Conservation (phyloP, 2,113 vertebrate species). For the Rallus limicola region DNA sequence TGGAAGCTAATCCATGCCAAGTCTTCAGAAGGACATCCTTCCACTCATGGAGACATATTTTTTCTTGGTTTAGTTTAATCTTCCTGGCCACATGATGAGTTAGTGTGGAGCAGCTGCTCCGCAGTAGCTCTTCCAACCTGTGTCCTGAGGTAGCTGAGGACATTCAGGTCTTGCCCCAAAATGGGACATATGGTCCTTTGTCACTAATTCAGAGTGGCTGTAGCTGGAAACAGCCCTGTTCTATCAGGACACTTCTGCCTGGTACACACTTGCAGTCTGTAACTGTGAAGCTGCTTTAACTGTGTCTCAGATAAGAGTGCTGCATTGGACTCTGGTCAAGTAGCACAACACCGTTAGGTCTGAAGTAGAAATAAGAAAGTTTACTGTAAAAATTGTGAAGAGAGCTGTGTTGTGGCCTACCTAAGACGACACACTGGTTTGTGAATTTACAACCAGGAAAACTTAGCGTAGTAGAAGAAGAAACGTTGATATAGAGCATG, state of each 20-base stretch:
- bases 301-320: not conserved
- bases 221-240: not conserved
- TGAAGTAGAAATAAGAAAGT: not conserved
- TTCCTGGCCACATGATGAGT: not conserved
- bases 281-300: not conserved
- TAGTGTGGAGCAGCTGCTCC: not conserved
- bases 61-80: not conserved
- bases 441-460: not conserved
- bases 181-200: not conserved
- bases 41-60: not conserved
- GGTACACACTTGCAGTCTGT: not conserved
- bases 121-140: not conserved
- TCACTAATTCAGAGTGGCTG: not conserved
- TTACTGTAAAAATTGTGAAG: not conserved
- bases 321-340: not conserved
- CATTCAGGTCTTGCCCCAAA: not conserved
- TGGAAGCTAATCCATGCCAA: not conserved
- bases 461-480: not conserved
- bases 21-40: not conserved
- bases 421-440: not conserved
- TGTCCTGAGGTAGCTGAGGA: not conserved
- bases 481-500: fast-evolving
- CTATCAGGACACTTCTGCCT: not conserved
- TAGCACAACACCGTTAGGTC: not conserved
- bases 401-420: not conserved